Evolutionary conservation across 2,888 invertebrate genomes (phyloP), one percentile per base, ranked within the genome.

Genomic region (Amblyjoppa fuscipennis): DNA sequence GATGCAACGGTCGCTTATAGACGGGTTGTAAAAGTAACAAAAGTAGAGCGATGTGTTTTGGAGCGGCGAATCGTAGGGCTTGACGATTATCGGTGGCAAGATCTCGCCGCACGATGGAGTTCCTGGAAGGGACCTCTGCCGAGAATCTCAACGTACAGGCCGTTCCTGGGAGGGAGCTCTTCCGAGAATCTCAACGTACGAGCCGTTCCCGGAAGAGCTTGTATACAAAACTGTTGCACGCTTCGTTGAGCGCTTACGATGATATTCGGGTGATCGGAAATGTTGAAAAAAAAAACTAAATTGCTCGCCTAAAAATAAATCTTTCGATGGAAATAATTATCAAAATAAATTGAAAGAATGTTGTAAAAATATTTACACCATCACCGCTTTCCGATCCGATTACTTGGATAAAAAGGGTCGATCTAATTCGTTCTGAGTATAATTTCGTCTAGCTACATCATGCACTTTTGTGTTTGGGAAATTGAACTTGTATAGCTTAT

Each of bases 161-260:
- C 25, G 28, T 25, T 20, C 11, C 25, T 7, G 68, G 11, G 1
- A 16, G 20, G 41, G 4, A 16, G 16, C 41, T 38, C 16, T 73
- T 73, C 59, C 73, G 25, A 73, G 73, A 73, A 73, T 28, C 28
- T 73, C 41, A 41, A 59, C 16, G 73, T 59, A 59, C 73, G 2
- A 25, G 59, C 20, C 0, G 25, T 56, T 59, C 56, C 28, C 5
- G 41, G 73, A 73, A 73, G 38, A 28, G 59, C 25, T 41, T 16
- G 41, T 41, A 59, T 41, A 31, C 61, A 31, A 61, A 56, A 41
- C 61, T 61, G 61, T 61, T 61, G 61, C 61, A 31, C 61, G 61
- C 28, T 31, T 13, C 13, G 31, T 61, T 28, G 31, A 13, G 61
- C 61, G 31, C 31, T 16, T 28, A 13, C 61, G 31, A 59, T 28